A percentile compares a stretch with the other conserved stretches of the same genome.
phyloP scores from a whole-genome alignment of 2,797 vertebrate genomes.

The Bradypodion pumilum region DNA sequence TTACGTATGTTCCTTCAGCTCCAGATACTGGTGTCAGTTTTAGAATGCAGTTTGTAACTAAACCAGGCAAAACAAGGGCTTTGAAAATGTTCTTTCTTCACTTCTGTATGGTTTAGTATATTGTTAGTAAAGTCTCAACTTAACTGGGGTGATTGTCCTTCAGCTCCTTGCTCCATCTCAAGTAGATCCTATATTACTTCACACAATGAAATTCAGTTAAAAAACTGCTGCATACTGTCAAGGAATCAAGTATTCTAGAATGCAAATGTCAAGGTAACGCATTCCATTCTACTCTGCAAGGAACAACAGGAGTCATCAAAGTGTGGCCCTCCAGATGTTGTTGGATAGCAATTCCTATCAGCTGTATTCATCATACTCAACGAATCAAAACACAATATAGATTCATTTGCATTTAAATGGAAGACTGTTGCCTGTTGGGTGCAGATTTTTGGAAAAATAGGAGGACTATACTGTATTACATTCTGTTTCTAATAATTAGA shows the following conservation, averaged over 20 bases:
- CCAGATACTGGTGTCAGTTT: background rate
- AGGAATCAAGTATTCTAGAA: background rate
- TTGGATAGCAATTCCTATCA: too few species aligned
- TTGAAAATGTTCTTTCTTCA: conserved; percentile 12
- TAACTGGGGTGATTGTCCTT: background rate
- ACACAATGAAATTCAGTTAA: background rate
- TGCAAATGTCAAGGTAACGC: background rate
- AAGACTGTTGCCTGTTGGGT: background rate
- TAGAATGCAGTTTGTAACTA: background rate
- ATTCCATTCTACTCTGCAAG: conserved; percentile 23
- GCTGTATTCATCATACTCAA: too few species aligned
- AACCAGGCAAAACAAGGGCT: background rate
- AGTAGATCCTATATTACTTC: background rate
- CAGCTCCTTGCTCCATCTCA: background rate
- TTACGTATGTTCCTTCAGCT: background rate
- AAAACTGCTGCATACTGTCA: background rate
- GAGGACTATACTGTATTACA: background rate
- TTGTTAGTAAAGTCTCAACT: conserved; percentile 3
- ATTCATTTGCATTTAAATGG: background rate
- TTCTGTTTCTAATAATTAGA: background rate
- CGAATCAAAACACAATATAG: background rate
- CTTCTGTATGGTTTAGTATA: background rate
- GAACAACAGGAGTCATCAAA: too few species aligned
- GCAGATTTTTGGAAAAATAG: background rate
- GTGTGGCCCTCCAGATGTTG: too few species aligned